phyloP scores from a whole-genome alignment of 2,113 vertebrate species.

The Oncorhynchus masou region DNA sequence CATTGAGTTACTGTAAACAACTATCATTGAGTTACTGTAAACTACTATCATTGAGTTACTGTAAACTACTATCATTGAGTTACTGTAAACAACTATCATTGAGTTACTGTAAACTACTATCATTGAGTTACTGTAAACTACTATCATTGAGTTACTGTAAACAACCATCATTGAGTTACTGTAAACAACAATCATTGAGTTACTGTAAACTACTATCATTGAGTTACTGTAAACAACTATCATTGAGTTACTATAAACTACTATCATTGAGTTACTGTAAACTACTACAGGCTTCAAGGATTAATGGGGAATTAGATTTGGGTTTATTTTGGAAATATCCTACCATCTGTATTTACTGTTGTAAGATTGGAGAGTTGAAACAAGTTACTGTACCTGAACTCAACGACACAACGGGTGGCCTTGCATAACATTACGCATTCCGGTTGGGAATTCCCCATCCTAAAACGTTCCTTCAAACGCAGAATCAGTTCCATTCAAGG shows the following conservation, averaged over 20 bases:
- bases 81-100: no score
- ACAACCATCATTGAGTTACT: neutral
- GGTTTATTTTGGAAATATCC: neutral
- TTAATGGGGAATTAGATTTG: neutral
- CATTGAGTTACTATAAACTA: neutral
- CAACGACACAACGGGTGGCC: no score
- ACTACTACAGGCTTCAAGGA: neutral
- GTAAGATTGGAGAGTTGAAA: neutral
- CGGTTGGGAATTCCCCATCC: neutral
- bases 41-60: neutral
- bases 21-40: neutral
- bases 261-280: neutral
- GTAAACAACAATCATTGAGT: neutral
- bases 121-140: neutral
- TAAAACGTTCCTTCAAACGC: neutral
- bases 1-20: neutral
- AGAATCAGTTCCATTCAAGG: neutral
- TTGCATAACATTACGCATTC: no score
- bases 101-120: neutral
- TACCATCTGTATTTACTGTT: neutral
- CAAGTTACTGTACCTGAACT: neutral
- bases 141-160: neutral
- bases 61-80: neutral
- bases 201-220: neutral
- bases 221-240: neutral